These are phyloP conservation scores for Anodontia alba DNA, from an alignment of 2,888 invertebrate genomes.

Conservation along the genomic window DNA sequence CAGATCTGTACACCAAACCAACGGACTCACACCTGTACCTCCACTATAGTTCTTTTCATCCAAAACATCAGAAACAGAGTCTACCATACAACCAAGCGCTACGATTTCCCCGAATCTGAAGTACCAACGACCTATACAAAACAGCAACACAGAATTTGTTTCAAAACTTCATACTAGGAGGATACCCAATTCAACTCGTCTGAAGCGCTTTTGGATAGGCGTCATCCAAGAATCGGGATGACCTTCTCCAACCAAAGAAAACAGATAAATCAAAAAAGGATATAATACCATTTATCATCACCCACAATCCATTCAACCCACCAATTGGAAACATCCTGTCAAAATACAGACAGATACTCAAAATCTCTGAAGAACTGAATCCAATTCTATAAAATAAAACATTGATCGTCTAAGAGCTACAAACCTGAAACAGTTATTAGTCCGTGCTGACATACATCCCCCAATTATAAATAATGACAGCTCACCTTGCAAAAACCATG, in stretches of 20 bases:
- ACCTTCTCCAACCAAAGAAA: neutral
- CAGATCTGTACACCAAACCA: no score
- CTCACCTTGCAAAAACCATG: conserved; percentile 2
- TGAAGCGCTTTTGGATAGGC: neutral
- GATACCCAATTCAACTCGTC: conserved; percentile 10
- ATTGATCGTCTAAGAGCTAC: neutral
- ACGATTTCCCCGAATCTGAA: conserved; percentile 6
- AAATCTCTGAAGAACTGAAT: neutral
- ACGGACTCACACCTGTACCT: no score
- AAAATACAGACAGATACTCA: neutral
- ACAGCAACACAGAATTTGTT: neutral
- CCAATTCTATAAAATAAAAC: neutral
- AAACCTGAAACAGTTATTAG: neutral
- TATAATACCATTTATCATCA: neutral
- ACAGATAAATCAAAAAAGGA: neutral
- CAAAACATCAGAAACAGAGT: no score
- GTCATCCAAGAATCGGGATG: neutral
- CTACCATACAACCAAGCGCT: neutral
- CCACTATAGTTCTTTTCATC: no score
- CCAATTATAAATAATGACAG: neutral
- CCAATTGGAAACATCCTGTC: neutral
- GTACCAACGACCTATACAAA: neutral
- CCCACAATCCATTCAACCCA: neutral
- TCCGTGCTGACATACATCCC: neutral
- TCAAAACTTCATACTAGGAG: neutral